Base-by-base conservation (phyloP, 2,797 vertebrate species). In the Emydoidea blandingii region DNA sequence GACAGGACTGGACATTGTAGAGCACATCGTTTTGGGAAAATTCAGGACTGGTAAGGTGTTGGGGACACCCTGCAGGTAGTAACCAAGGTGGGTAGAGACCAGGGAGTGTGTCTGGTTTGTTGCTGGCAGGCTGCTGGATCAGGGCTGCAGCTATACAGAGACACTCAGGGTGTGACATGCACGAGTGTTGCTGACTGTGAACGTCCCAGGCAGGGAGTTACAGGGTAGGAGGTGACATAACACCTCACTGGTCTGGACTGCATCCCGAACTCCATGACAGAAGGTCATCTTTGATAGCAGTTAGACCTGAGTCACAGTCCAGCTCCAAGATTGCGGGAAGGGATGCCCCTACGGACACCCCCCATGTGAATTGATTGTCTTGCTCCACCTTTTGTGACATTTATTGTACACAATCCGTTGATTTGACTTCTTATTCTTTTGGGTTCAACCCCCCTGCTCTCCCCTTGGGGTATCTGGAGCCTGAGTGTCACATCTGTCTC, bases 251-350 rank as follows among this genome's bases (percentile, higher is more conserved):
- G n/a, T 72, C n/a, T 72, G n/a, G n/a, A 37, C 5, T 41, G 65
- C 37, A 21, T 37, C n/a, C 65, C 2, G 10, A 23, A 72, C 65
- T 37, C 65, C 18, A 0, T 21, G 37, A 41, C 19, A 41, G 65
- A 62, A 81, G 68, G 54, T 49, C n/a, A 62, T 81, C 79, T 81
- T 54, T 94, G 44, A 47, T 78, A 86, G 72, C 94, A 79, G 93
- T 87, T 3, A 59, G n/a, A 52, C 83, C 59, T 81, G 76, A 79
- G 8, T 31, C 86, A 25, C 52, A 11, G 92, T 87, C 49, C 27
- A 90, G 57, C 56, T 82, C 88, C 87, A 59, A 57, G 78, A 41
- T 3, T 83, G 41, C 21, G 10, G n/a, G 57, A 9, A 83, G 68
- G 76, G 34, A 65, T 52, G 2, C 15, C 15, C n/a, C 41, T 59